A percentile compares a stretch with the other conserved stretches of the same genome.
These are phyloP conservation scores for Bombylius discolor DNA, from an alignment of 2,888 invertebrate genomes.

Conservation along the genomic window DNA sequence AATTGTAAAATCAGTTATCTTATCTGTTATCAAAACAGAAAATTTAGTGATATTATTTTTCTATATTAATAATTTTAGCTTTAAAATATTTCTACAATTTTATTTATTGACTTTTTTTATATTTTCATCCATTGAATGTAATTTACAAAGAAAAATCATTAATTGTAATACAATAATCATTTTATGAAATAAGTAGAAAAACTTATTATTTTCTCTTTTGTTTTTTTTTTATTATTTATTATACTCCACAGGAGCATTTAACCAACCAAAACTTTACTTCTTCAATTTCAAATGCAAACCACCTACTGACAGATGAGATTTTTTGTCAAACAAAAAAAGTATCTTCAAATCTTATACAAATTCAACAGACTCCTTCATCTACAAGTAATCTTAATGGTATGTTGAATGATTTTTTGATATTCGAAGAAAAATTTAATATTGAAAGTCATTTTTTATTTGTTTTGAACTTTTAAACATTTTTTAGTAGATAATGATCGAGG, in stretches of 20 bases:
- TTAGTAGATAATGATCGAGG: conserved; percentile 24
- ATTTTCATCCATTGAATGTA: too few relatives aligned
- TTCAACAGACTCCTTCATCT: conserved; percentile 3
- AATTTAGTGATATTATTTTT: not conserved
- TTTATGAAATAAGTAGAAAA: conserved; percentile 10
- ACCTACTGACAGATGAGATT: conserved; percentile 18
- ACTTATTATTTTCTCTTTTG: not conserved
- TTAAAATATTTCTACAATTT: too few relatives aligned
- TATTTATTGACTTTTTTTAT: too few relatives aligned
- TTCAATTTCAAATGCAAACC: conserved; percentile 14
- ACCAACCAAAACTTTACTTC: conserved; percentile 8
- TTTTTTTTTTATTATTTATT: too few relatives aligned
- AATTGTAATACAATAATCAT: too few relatives aligned
- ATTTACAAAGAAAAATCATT: too few relatives aligned
- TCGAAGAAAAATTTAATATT: not conserved
- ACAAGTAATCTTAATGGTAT: conserved; percentile 12
- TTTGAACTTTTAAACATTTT: not conserved
- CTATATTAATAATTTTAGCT: too few relatives aligned
- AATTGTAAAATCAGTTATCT: not conserved
- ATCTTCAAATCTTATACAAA: not conserved
- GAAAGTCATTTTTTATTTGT: not conserved
- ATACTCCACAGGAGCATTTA: not conserved
- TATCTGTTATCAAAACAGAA: not conserved
- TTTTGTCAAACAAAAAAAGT: conserved; percentile 13
- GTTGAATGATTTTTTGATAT: conserved; percentile 5